Percentiles rank a stretch among this genome's conserved stretches.
These are phyloP conservation scores for Priocnemis perturbator DNA, from an alignment of 2,888 invertebrate species.

Conservation along the genomic window DNA sequence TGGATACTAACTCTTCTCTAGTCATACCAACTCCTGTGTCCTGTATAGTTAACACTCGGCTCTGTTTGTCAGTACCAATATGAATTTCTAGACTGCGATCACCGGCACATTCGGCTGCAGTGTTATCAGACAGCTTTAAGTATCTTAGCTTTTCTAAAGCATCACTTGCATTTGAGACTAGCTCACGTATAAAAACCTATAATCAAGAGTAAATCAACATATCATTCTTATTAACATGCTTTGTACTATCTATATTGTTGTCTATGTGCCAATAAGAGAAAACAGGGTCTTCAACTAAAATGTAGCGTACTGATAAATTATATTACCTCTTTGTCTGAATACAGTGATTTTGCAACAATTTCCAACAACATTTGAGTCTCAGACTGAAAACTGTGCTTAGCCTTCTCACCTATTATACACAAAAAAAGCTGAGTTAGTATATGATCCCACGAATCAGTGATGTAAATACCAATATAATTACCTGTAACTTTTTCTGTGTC, in stretches of 20 bases:
- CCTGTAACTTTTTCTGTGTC: constrained; percentile 79
- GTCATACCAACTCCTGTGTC: constrained; percentile 98
- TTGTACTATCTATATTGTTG: not conserved
- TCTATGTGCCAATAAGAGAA: not conserved
- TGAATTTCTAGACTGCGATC: constrained; percentile 90
- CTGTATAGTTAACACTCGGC: constrained; percentile 90
- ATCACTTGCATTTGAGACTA: constrained; percentile 98
- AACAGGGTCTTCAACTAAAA: not conserved
- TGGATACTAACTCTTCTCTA: constrained; percentile 90
- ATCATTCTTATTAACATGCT: not conserved
- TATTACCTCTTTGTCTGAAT: constrained; percentile 95
- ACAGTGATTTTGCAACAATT: constrained; percentile 97
- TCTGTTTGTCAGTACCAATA: constrained; percentile 91
- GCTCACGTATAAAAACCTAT: constrained; percentile 94
- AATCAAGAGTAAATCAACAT: not conserved
- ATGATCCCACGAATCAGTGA: not conserved
- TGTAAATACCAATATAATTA: constrained; percentile 54
- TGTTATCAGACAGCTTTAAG: constrained; percentile 78
- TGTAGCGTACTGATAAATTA: not conserved
- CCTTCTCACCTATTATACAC: constrained; percentile 76
- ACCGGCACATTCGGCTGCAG: constrained; percentile 76
- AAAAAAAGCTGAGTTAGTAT: constrained; percentile 1
- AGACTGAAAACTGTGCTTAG: constrained; percentile 94
- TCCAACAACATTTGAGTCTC: constrained; percentile 96
- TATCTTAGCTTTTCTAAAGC: constrained; percentile 96